Conservation (phyloP, 2,113 vertebrate species). For the Podarcis raffonei region DNA sequence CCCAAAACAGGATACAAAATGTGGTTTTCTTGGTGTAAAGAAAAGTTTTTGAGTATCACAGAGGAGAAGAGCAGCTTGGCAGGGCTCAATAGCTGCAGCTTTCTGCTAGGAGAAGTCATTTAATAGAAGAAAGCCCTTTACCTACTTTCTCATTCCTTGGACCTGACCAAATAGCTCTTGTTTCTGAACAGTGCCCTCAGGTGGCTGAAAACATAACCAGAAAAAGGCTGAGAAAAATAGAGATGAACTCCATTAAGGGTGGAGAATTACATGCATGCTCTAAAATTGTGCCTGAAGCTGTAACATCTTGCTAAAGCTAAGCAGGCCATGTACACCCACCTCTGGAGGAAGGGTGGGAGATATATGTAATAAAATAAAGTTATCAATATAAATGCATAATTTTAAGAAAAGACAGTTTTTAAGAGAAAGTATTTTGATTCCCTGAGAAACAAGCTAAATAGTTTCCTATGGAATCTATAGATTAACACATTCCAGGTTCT, state of each 20-base stretch:
- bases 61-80: neutral
- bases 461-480: neutral
- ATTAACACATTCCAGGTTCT: constrained; percentile 12
- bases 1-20: neutral
- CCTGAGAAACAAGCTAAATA: neutral
- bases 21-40: neutral
- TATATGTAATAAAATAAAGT: neutral
- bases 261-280: neutral
- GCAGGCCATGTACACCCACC: neutral
- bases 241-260: neutral
- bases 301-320: neutral
- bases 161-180: neutral
- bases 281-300: too few relatives aligned
- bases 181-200: neutral
- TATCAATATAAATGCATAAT: neutral
- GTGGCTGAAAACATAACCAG: neutral
- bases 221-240: neutral
- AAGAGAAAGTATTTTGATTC: neutral
- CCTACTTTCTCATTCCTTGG: neutral
- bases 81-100: neutral
- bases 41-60: neutral
- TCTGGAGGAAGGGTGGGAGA: neutral
- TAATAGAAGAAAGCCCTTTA: neutral
- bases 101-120: neutral
- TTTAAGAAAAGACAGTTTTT: neutral